Evolutionary conservation across 1,140 invertebrate genomes (phyloP), one percentile per base, ranked within the genome.

Genomic region (Lysiphlebus fabarum): DNA sequence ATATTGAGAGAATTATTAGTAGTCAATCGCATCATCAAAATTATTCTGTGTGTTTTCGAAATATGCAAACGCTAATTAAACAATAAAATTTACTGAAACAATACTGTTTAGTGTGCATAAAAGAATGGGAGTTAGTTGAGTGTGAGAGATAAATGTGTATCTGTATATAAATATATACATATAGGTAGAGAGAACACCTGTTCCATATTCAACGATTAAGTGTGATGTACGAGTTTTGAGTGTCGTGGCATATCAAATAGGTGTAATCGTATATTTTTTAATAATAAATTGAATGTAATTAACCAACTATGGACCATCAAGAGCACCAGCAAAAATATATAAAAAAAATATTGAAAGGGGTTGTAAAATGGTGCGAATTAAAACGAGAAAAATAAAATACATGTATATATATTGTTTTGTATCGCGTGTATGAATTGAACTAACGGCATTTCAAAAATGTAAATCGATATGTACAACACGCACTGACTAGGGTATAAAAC

Each of bases 191-290:
- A 26, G 17, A 26, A 26, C 17, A 26, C 17, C 69, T 72, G 69
- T 73, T 76, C 65, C 74, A 76, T 76, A 76, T 76, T 76, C 74
- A 76, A 71, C 73, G 70, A 71, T 75, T 73, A 73, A 74, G 71
- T 73, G 70, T 75, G 74, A 76, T 75, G 68, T 73, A 75, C 72
- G 74, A 75, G 71, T 75, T 76, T 76, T 73, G 70, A 70, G 68
- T 69, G 68, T 69, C 66, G 69, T 64, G 67, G 70, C 73, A 76
- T 74, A 75, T 73, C 70, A 73, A 75, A 70, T 73, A 75, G 71
- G 66, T 64, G 69, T 74, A 70, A 72, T 76, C 70, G 72, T 65
- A 70, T 62, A 57, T 58, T 26, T 59, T 59, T 43, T 59, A 62
- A 62, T 63, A 61, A 72, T 73, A 72, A 74, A 74, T 75, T 73